Base-by-base conservation (phyloP, 2,797 vertebrate genomes). In the Chaetodon trifasciatus region DNA sequence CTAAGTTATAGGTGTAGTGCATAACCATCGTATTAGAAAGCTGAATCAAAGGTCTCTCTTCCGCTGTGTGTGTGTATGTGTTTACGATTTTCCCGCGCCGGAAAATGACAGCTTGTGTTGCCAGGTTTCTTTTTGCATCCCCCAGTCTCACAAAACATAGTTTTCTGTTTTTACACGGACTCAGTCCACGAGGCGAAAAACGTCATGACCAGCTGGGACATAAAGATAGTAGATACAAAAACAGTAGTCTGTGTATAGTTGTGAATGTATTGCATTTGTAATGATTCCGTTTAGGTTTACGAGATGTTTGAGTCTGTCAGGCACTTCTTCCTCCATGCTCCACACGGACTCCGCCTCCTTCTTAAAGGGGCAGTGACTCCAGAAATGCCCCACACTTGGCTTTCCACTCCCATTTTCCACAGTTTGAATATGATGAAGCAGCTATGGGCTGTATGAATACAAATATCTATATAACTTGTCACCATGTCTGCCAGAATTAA, bases 31-130 rank as follows among this genome's bases (percentile, higher is more conserved):
- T 0, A 28, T 7, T 1, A 21, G 1, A 21, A 9, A 10, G n/a
- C n/a, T 8, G 5, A 1, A 19, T 12, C 8, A 19, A 24, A 42
- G 1, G 0, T 1, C 42, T 75, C 47, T 47, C 77, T 74, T 72
- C 74, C 58, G 44, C 37, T 15, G 3, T 28, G 24, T 66, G 6
- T 61, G 13, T 63, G 39, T 63, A 9, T 24, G 21, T 88, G 82
- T 88, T 91, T 89, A 90, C 60, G 32, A 89, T 60, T 91, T 94
- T 93, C 91, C 90, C 93, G 93, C 92, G 88, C 63, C 65, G 76
- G 62, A 42, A 66, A 23, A 12, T 73, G 68, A 72, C 74, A 81
- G 9, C 17, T 1, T 5, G 64, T 7, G 88, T 92, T 92, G 91
- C 89, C 88, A 90, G 69, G 58, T 82, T 71, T 0, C 1, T 19